A percentile compares a stretch with the other conserved stretches of the same genome.
phyloP scores from a whole-genome alignment of 64 coral and sea anemone species.

The Actinia equina region DNA sequence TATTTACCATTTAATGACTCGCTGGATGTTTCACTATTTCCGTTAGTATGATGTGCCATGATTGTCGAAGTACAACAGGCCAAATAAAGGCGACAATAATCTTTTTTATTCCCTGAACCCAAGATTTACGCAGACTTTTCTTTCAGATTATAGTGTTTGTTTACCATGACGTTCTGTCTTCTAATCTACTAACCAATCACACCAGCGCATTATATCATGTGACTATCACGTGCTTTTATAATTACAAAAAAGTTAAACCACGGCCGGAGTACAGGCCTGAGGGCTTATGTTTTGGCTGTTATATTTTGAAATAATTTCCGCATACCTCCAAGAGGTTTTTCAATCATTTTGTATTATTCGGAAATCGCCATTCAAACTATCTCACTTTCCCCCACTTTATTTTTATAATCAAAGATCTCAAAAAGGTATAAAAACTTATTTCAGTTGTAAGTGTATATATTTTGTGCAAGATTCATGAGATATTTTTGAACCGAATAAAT shows the following conservation, averaged over 20 bases:
- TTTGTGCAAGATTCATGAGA: too few species aligned
- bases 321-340: too few species aligned
- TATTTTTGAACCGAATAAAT: too few species aligned
- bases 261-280: too few species aligned
- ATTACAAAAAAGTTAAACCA: neutral
- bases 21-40: conserved; percentile 76
- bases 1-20: conserved; percentile 80
- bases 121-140: conserved; percentile 1
- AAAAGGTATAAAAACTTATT: too few species aligned
- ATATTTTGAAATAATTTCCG: too few species aligned
- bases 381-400: too few species aligned
- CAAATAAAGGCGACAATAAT: neutral
- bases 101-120: neutral
- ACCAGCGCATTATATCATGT: neutral
- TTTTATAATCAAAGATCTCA: too few species aligned
- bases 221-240: neutral
- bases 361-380: too few species aligned
- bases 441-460: too few species aligned
- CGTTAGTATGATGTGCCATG: conserved; percentile 55
- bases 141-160: conserved; percentile 23
- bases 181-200: neutral
- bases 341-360: too few species aligned
- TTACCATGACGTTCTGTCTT: conserved; percentile 17
- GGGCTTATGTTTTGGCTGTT: too few species aligned
- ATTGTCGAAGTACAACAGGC: neutral